These are phyloP conservation scores for Zosterops borbonicus DNA, from an alignment of 2,113 vertebrate species.

Conservation along the genomic window DNA sequence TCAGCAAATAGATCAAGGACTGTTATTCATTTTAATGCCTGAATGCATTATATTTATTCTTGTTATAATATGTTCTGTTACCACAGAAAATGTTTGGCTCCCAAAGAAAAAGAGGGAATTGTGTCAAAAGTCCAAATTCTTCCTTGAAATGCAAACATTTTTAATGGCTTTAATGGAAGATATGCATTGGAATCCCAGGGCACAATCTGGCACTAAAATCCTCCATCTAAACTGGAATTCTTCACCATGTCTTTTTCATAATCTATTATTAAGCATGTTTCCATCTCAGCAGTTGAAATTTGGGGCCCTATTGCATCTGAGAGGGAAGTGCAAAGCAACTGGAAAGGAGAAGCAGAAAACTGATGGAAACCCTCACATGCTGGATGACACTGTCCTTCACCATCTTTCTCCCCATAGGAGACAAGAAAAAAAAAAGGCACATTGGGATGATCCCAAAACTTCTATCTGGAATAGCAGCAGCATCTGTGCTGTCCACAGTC, in stretches of 20 bases:
- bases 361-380: background rate
- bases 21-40: constrained; percentile 64
- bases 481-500: background rate
- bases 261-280: constrained; percentile 46
- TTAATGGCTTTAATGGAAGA: constrained; percentile 39
- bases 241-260: constrained; percentile 52
- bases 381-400: background rate
- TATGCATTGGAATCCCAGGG: constrained; percentile 20
- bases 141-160: constrained; percentile 36
- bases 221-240: constrained; percentile 28
- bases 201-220: constrained; percentile 31
- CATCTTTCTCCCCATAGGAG: background rate
- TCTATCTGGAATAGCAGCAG: background rate
- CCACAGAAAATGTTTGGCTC: constrained; percentile 52
- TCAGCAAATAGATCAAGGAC: constrained; percentile 49
- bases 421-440: background rate
- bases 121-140: constrained; percentile 51
- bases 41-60: constrained; percentile 54
- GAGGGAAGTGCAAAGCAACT: constrained; percentile 35
- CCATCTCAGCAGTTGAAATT: constrained; percentile 10
- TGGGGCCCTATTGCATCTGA: constrained; percentile 34
- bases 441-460: background rate
- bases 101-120: constrained; percentile 39
- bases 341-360: background rate
- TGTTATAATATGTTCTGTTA: constrained; percentile 51